Percentiles rank a stretch among this genome's conserved stretches.
Evolutionary conservation across 2,797 vertebrate species (phyloP).

Genomic region (Enteromius afrohamiltoni): DNA sequence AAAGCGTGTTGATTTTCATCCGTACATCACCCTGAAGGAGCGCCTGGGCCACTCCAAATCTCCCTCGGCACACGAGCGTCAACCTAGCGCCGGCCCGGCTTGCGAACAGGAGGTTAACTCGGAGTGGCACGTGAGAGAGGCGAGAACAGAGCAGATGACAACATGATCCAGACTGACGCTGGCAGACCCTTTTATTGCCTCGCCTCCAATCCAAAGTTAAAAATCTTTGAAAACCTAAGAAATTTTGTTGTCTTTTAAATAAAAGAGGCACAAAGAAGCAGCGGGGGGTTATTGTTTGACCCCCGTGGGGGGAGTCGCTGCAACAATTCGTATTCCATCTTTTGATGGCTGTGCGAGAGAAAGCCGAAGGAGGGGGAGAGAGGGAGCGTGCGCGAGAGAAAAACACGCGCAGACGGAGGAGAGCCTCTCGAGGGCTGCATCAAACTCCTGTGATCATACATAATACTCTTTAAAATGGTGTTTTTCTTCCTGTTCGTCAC

Average conservation of each 20-base stretch:
- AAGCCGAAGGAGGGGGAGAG: constrained; percentile 50
- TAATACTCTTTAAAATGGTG: constrained; percentile 98
- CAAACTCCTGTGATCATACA: constrained; percentile 99
- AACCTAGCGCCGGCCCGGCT: constrained; percentile 1
- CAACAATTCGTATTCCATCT: constrained; percentile 96
- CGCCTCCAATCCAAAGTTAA: constrained; percentile 99
- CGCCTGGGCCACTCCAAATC: background rate
- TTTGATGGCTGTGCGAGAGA: constrained; percentile 95
- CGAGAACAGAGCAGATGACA: constrained; percentile 60
- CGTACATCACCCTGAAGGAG: background rate
- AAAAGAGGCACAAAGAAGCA: constrained; percentile 99
- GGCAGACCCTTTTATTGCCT: constrained; percentile 94
- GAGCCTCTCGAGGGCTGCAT: constrained; percentile 94
- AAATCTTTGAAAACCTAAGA: constrained; percentile 89
- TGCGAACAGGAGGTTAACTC: constrained; percentile 96
- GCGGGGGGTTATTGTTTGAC: constrained; percentile 99
- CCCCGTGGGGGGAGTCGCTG: constrained; percentile 90
- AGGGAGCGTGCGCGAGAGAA: constrained; percentile 66
- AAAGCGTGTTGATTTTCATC: constrained; percentile 11
- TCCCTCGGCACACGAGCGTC: background rate
- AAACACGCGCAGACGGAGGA: constrained; percentile 75
- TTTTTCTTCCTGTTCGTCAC: constrained; percentile 90
- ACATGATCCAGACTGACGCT: constrained; percentile 92
- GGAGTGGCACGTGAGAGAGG: constrained; percentile 90
- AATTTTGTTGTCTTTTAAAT: constrained; percentile 99